Evolutionary conservation across 64 coral and sea anemone species (phyloP).

Genomic region (Montipora cactus): DNA sequence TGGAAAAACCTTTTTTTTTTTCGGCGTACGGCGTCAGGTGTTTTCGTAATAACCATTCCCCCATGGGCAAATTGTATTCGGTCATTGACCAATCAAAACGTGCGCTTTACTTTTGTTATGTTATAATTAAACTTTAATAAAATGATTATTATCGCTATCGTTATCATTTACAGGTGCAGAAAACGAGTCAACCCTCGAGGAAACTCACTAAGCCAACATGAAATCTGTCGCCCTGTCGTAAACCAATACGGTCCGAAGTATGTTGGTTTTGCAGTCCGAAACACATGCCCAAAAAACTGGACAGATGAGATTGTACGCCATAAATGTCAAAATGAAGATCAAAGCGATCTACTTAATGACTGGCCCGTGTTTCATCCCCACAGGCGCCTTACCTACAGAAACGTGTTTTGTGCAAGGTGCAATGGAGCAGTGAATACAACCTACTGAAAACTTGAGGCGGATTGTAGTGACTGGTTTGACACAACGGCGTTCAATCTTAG

Average conservation of each 20-base stretch:
- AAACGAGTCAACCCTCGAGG: neutral
- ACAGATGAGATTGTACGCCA: neutral
- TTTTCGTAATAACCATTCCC: no score
- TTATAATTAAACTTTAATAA: no score
- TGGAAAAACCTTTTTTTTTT: no score
- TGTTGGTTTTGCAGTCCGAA: slow-evolving; percentile 10
- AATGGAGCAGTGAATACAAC: no score
- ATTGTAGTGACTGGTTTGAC: neutral
- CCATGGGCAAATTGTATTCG: no score
- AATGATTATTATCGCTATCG: no score
- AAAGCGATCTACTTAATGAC: neutral
- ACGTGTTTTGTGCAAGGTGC: slow-evolving; percentile 14
- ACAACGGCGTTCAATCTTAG: neutral
- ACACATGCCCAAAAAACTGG: neutral
- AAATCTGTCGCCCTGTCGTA: neutral
- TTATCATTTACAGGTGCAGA: neutral
- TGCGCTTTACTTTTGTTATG: no score
- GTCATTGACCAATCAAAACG: no score
- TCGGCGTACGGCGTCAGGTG: no score
- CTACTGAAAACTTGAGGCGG: neutral
- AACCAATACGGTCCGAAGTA: neutral
- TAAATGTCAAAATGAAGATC: slow-evolving; percentile 18
- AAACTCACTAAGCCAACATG: neutral
- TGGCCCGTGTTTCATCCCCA: neutral
- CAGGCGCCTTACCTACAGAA: slow-evolving; percentile 35